phyloP scores from a whole-genome alignment of 2,888 invertebrate genomes.

The Sphinx pinastri region DNA sequence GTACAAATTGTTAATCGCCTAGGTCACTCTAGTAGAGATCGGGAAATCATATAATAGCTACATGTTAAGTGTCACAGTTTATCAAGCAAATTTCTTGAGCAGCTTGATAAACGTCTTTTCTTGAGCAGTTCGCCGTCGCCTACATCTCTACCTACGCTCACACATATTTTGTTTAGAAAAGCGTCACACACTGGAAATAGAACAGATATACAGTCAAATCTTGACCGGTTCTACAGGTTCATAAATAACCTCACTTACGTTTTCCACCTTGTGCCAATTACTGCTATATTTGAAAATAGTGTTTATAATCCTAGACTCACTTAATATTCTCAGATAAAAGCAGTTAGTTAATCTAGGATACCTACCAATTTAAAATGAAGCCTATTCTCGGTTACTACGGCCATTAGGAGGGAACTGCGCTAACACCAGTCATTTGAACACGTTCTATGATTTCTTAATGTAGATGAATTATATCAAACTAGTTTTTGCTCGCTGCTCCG shows the following conservation, averaged over 20 bases:
- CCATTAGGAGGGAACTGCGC: not conserved
- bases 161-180: too few relatives aligned
- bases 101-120: too few relatives aligned
- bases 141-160: too few relatives aligned
- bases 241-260: not conserved
- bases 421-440: conserved; percentile 8
- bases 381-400: not conserved
- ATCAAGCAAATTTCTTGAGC: too few relatives aligned
- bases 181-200: too few relatives aligned
- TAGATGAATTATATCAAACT: not conserved
- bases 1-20: too few relatives aligned
- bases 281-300: conserved; percentile 1
- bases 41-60: too few relatives aligned
- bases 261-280: conserved; percentile 13
- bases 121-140: too few relatives aligned
- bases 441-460: conserved; percentile 19
- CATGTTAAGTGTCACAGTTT: too few relatives aligned
- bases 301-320: too few relatives aligned
- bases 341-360: conserved; percentile 16
- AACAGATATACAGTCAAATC: too few relatives aligned
- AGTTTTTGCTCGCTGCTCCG: not conserved
- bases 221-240: not conserved
- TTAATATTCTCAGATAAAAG: conserved; percentile 15
- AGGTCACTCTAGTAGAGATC: too few relatives aligned
- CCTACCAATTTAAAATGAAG: conserved; percentile 5